Evolutionary conservation across 1,140 invertebrate genomes (phyloP).

Genomic region (Heterodera carotae): DNA sequence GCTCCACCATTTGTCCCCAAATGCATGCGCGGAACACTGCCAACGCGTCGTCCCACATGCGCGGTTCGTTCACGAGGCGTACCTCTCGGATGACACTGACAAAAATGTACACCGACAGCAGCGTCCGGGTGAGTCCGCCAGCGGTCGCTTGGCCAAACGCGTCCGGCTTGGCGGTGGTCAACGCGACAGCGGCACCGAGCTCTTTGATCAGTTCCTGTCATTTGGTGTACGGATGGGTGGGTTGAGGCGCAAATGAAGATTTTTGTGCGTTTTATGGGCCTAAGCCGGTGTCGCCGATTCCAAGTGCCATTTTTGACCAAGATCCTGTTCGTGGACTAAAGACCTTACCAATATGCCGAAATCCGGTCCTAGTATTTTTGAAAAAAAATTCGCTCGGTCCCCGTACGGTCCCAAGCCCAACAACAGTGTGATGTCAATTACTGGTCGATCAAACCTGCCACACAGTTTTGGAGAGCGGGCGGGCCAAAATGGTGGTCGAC

Average conservation of each 20-base stretch:
- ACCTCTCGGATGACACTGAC: conserved; percentile 58
- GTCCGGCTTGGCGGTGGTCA: conserved; percentile 42
- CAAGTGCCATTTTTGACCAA: no score
- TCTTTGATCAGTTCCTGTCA: conserved; percentile 44
- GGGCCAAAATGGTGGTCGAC: conserved; percentile 37
- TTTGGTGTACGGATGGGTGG: not conserved
- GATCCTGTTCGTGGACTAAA: no score
- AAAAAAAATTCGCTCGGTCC: not conserved
- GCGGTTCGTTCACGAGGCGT: conserved; percentile 57
- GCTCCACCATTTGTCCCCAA: conserved; percentile 59
- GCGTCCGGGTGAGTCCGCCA: conserved; percentile 52
- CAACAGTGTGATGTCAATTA: no score
- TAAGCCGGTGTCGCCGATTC: no score
- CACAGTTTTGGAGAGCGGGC: conserved; percentile 46
- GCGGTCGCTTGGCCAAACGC: conserved; percentile 48
- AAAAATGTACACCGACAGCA: conserved; percentile 52
- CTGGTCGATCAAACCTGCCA: no score
- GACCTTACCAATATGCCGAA: no score
- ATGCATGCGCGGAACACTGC: conserved; percentile 49
- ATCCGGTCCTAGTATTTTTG: no score
- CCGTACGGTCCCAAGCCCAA: no score
- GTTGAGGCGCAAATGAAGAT: no score
- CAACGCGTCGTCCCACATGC: conserved; percentile 59
- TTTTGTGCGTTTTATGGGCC: no score
- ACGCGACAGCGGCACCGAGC: conserved; percentile 37